phyloP scores from a whole-genome alignment of 2,113 vertebrate genomes.

The Lontra canadensis region DNA sequence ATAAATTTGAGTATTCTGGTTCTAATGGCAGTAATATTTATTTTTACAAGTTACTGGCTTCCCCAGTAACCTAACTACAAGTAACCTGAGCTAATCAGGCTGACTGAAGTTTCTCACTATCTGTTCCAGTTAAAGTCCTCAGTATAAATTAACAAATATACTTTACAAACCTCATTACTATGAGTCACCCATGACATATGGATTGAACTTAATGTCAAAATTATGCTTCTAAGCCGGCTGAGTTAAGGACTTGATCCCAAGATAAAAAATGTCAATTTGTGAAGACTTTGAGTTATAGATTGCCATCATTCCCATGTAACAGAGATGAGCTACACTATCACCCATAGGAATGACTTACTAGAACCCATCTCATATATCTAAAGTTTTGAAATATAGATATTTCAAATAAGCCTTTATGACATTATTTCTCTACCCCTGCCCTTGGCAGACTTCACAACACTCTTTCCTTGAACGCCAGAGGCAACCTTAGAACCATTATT shows the following conservation, averaged over 20 bases:
- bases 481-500: background rate
- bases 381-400: background rate
- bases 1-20: background rate
- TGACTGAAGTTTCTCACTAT: background rate
- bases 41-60: conserved; percentile 24
- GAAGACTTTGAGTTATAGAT: background rate
- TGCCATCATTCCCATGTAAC: background rate
- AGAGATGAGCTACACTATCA: background rate
- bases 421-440: background rate
- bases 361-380: background rate
- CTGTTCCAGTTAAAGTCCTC: background rate
- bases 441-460: background rate
- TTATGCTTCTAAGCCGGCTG: background rate
- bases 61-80: background rate
- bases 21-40: background rate
- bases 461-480: background rate
- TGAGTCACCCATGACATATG: background rate
- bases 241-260: background rate
- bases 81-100: background rate
- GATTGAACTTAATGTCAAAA: background rate
- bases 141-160: conserved; percentile 34
- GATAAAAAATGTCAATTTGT: background rate
- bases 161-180: background rate
- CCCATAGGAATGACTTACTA: background rate
- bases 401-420: background rate